Conservation (phyloP, 2,797 vertebrate species). For the Diplodus puntazzo region DNA sequence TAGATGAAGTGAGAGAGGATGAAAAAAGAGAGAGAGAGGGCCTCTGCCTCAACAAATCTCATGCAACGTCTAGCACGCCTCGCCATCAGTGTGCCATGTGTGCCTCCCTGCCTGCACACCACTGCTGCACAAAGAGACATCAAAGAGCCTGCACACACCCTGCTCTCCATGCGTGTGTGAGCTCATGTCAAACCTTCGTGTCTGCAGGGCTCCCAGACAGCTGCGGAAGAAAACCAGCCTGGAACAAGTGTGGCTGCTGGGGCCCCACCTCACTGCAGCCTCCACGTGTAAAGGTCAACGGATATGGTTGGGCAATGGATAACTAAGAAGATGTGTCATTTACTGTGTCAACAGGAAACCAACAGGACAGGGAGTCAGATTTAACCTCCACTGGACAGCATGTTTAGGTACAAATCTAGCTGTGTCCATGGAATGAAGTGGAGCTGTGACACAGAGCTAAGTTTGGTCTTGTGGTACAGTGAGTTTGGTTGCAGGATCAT, state of each 20-base stretch:
- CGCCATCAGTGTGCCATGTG: conserved; percentile 67
- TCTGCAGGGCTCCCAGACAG: conserved; percentile 45
- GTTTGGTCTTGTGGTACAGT: no score
- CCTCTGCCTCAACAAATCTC: conserved; percentile 40
- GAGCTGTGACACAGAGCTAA: neutral
- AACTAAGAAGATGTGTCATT: conserved; percentile 22
- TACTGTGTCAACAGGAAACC: conserved; percentile 22
- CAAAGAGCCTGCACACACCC: conserved; percentile 58
- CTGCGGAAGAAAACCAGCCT: conserved; percentile 21
- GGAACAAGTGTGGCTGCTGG: conserved; percentile 27
- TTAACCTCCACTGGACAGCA: neutral
- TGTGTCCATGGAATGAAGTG: neutral
- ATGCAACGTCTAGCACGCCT: conserved; percentile 31
- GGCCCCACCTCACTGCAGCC: conserved; percentile 6
- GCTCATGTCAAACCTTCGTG: conserved; percentile 56
- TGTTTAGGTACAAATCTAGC: neutral
- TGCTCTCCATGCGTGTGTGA: conserved; percentile 36
- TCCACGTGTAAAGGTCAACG: conserved; percentile 9
- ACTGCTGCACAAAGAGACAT: conserved; percentile 51
- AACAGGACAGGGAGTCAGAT: neutral
- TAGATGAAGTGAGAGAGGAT: conserved; percentile 13
- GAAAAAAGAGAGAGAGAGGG: conserved; percentile 1
- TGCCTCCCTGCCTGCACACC: conserved; percentile 54
- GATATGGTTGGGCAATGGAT: neutral
- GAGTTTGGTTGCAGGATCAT: no score